Evolutionary conservation across 2,797 vertebrate genomes (phyloP).

Genomic region (Erithacus rubecula): DNA sequence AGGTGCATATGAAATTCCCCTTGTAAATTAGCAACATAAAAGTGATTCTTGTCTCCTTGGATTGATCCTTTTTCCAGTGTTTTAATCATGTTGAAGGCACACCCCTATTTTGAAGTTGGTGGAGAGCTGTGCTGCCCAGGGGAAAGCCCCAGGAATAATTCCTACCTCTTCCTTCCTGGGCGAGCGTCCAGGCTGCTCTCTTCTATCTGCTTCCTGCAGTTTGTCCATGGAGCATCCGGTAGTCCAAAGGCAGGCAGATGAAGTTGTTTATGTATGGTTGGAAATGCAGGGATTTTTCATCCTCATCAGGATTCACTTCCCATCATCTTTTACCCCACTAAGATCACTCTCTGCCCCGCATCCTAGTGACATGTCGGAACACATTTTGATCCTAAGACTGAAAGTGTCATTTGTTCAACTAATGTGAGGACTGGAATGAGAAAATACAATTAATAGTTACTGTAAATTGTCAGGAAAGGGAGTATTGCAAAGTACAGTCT

Average conservation of each 20-base stretch:
- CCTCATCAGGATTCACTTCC: not conserved
- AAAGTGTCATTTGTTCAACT: not conserved
- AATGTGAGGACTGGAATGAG: not conserved
- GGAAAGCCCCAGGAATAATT: constrained; percentile 23
- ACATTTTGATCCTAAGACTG: not conserved
- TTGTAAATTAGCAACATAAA: constrained; percentile 65
- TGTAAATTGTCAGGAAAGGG: not conserved
- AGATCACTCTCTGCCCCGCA: not conserved
- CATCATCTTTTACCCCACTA: not conserved
- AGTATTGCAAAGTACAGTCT: not conserved
- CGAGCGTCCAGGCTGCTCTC: not conserved
- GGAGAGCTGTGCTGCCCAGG: not conserved
- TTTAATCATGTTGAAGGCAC: constrained; percentile 23
- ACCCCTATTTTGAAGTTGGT: constrained; percentile 4
- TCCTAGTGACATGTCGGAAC: not conserved
- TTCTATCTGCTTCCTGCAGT: not conserved
- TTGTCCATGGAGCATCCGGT: accelerated
- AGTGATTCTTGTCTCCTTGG: constrained; percentile 56
- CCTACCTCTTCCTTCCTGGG: not conserved
- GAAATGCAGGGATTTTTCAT: not conserved
- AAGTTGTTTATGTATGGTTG: not conserved
- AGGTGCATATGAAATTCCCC: constrained; percentile 69
- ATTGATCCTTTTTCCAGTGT: constrained; percentile 39
- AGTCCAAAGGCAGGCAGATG: not conserved
- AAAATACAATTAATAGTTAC: not conserved